A percentile compares a stretch with the other conserved stretches of the same genome.
These are phyloP conservation scores for Syngnathus floridae DNA, from an alignment of 2,113 vertebrate genomes.

Conservation along the genomic window DNA sequence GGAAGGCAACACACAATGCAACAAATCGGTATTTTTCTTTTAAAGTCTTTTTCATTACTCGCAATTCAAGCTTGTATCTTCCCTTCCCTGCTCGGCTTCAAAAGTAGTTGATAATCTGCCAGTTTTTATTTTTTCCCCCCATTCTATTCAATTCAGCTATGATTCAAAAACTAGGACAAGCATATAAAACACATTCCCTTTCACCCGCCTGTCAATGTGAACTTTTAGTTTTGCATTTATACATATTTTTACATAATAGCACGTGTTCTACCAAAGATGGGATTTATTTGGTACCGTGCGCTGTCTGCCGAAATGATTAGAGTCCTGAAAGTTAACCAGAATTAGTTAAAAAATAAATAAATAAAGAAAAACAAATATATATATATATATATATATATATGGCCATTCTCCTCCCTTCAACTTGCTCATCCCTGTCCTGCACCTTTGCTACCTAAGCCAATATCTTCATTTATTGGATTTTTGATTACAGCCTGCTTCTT, in stretches of 20 bases:
- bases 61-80: not conserved
- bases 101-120: not conserved
- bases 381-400: not conserved
- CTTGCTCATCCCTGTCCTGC: not conserved
- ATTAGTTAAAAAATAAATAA: slow-evolving; percentile 26
- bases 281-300: not conserved
- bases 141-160: not conserved
- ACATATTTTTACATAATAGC: slow-evolving; percentile 1
- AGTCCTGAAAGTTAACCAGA: not conserved
- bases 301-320: not conserved
- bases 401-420: not conserved
- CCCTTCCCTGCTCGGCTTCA: not conserved
- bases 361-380: no score
- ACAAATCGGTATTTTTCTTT: not conserved
- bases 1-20: not conserved
- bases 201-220: not conserved
- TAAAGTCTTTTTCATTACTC: not conserved
- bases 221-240: not conserved
- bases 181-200: not conserved
- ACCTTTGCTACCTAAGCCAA: not conserved
- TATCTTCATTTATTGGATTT: not conserved
- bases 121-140: not conserved
- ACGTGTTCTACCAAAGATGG: not conserved
- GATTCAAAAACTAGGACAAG: not conserved
- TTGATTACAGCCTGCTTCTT: not conserved